These are phyloP conservation scores for Orthosia gracilis DNA, from an alignment of 2,888 invertebrate species.

Conservation along the genomic window DNA sequence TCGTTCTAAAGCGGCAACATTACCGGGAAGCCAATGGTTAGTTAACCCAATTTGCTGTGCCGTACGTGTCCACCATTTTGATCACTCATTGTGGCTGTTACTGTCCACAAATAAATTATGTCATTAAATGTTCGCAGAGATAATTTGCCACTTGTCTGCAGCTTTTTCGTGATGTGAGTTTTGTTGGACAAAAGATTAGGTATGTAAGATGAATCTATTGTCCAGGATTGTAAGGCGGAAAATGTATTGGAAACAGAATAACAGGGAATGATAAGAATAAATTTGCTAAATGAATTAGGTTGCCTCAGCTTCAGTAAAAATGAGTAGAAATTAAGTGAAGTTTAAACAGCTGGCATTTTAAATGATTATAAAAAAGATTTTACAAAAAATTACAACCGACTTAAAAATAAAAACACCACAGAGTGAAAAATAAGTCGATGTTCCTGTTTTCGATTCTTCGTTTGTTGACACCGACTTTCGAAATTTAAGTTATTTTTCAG, in stretches of 20 bases:
- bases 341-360: too few species aligned
- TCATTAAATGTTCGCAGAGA: conserved; percentile 35
- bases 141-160: conserved; percentile 36
- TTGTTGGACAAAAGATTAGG: not conserved
- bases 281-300: too few species aligned
- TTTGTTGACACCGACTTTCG: too few species aligned
- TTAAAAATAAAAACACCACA: too few species aligned
- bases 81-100: conserved; percentile 55
- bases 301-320: too few species aligned
- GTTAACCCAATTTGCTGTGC: conserved; percentile 64
- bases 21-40: conserved; percentile 36
- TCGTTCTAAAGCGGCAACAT: conserved; percentile 39
- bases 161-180: not conserved
- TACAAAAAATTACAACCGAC: too few species aligned
- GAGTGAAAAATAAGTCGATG: too few species aligned
- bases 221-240: not conserved
- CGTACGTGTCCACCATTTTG: conserved; percentile 56
- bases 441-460: too few species aligned
- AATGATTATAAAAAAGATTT: too few species aligned
- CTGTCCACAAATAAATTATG: conserved; percentile 57
- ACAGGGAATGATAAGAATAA: too few species aligned
- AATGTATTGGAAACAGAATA: not conserved
- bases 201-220: not conserved
- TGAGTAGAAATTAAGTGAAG: too few species aligned
- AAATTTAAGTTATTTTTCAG: too few species aligned